Conservation (phyloP, 1,140 invertebrate species). For the Magallana gigas region DNA sequence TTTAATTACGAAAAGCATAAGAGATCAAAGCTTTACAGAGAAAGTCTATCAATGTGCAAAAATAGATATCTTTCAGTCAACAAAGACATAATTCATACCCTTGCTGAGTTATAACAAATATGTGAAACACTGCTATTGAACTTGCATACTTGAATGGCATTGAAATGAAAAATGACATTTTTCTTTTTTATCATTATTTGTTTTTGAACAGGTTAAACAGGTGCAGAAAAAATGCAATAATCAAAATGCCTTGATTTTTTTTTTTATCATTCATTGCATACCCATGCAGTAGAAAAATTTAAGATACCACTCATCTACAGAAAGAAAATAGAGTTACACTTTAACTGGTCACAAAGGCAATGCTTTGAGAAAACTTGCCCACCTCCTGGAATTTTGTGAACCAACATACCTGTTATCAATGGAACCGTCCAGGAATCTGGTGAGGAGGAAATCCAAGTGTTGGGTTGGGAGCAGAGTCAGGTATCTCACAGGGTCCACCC, state of each 20-base stretch:
- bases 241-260: not conserved
- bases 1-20: not conserved
- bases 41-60: not conserved
- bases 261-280: not conserved
- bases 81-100: not conserved
- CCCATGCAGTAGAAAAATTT: too few species aligned
- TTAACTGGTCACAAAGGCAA: not conserved
- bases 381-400: not conserved
- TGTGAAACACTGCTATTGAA: not conserved
- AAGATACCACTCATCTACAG: not conserved
- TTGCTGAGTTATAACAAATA: not conserved
- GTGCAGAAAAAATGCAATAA: not conserved
- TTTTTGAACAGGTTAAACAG: not conserved
- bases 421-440: not conserved
- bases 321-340: not conserved
- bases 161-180: conserved; percentile 3
- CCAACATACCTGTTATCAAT: conserved; percentile 14
- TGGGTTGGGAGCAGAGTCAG: not conserved
- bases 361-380: not conserved
- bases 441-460: not conserved
- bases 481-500: not conserved
- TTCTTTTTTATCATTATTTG: not conserved
- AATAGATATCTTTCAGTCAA: not conserved
- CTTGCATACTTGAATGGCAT: not conserved
- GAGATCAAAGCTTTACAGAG: not conserved